Conservation (phyloP, 2,888 invertebrate genomes). For the Rhopalosiphum nymphaeae region DNA sequence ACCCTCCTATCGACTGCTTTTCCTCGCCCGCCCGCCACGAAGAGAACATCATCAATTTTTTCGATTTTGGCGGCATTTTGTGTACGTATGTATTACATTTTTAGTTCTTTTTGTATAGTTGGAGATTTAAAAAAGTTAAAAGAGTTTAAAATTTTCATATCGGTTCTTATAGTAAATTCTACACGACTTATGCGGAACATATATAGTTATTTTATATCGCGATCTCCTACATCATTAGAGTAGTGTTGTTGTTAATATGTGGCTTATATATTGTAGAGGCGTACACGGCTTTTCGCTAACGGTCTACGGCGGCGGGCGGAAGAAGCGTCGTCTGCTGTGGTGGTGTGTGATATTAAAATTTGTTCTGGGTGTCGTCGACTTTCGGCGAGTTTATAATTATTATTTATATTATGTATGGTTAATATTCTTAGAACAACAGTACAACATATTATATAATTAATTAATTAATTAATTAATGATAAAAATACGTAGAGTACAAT, state of each 20-base stretch:
- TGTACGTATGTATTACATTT: neutral
- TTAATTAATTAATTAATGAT: slow-evolving; percentile 6
- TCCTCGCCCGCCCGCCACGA: neutral
- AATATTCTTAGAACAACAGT: slow-evolving; percentile 62
- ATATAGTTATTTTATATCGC: neutral
- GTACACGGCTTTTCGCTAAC: neutral
- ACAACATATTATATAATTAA: slow-evolving; percentile 33
- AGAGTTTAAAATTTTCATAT: neutral
- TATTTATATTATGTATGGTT: slow-evolving; percentile 17
- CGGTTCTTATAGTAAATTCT: neutral
- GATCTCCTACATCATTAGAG: neutral
- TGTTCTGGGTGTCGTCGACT: slow-evolving; percentile 46
- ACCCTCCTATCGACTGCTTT: slow-evolving; percentile 1
- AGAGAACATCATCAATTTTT: neutral
- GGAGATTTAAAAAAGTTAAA: neutral
- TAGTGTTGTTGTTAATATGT: neutral
- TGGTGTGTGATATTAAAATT: slow-evolving; percentile 30
- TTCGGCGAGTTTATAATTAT: slow-evolving; percentile 35
- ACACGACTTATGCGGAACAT: neutral
- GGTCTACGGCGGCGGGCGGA: neutral
- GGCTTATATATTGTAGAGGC: neutral
- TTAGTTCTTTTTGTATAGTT: neutral
- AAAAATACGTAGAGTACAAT: slow-evolving; percentile 61
- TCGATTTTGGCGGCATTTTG: neutral
- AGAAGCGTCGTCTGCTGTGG: neutral